A percentile compares a stretch with the other conserved stretches of the same genome.
Evolutionary conservation across 2,113 vertebrate species (phyloP).

Genomic region (Pteruthius melanotis): DNA sequence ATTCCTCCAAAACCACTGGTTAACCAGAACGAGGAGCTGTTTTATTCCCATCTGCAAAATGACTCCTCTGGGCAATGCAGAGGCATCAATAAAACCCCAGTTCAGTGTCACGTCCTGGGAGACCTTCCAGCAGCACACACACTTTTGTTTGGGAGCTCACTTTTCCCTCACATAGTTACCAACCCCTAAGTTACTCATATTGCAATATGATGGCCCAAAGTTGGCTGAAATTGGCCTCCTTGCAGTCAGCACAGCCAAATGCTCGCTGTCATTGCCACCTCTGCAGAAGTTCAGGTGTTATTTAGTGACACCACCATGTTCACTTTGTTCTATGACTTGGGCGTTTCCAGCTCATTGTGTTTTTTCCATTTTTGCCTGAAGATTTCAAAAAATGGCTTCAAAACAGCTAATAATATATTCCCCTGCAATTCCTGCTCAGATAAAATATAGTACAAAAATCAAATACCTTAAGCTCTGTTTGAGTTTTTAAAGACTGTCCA

Average conservation of each 20-base stretch:
- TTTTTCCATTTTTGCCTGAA: not conserved
- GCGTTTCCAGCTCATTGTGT: accelerated
- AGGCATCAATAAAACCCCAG: not conserved
- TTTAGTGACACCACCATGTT: accelerated
- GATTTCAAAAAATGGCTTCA: not conserved
- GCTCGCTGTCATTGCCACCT: accelerated
- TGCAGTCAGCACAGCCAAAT: not conserved
- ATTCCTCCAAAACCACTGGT: not conserved
- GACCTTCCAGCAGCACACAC: not conserved
- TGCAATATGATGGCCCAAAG: not conserved
- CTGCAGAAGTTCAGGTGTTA: not conserved
- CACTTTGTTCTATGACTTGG: not conserved
- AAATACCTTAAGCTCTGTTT: not conserved
- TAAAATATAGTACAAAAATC: not conserved
- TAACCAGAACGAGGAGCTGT: not conserved
- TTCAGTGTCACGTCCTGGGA: not conserved
- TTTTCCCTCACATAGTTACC: not conserved
- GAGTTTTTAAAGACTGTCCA: not conserved
- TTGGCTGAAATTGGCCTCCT: not conserved
- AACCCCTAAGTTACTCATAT: not conserved
- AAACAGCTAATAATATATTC: not conserved
- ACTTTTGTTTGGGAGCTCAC: not conserved
- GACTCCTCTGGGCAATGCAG: not conserved
- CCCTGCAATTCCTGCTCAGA: not conserved
- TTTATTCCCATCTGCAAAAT: not conserved